These are phyloP conservation scores for Stichodactyla mertensii DNA, from an alignment of 64 coral and sea anemone genomes.

Conservation along the genomic window DNA sequence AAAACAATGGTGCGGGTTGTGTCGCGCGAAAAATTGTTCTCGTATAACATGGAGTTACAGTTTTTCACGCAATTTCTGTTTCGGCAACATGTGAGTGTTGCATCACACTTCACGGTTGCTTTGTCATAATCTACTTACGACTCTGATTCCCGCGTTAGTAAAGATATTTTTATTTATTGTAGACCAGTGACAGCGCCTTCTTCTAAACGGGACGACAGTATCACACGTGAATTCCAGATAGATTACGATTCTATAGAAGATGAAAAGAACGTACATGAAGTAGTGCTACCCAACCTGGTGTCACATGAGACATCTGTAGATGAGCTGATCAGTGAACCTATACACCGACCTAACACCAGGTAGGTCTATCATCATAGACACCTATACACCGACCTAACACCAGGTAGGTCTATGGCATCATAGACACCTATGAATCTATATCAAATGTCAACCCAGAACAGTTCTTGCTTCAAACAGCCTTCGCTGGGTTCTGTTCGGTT, in stretches of 20 bases:
- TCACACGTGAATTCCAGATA: constrained; percentile 72
- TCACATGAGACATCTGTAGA: constrained; percentile 60
- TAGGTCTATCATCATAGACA: constrained; percentile 8
- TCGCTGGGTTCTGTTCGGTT: no score
- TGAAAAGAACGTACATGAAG: constrained; percentile 34
- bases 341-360: constrained; percentile 74
- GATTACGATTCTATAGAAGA: constrained; percentile 74
- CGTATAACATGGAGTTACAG: no score
- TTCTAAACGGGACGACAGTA: constrained; percentile 42
- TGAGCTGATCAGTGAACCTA: constrained; percentile 76
- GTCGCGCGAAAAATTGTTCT: no score
- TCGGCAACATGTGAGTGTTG: no score
- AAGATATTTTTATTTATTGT: neutral
- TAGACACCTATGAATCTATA: no score
- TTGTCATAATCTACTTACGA: no score
- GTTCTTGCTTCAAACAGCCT: no score
- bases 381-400: constrained; percentile 46
- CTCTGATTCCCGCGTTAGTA: no score
- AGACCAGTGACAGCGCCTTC: constrained; percentile 60
- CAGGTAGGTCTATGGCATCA: constrained; percentile 47
- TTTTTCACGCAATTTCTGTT: no score
- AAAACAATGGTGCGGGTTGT: no score
- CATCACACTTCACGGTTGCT: no score
- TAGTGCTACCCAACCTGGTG: constrained; percentile 63
- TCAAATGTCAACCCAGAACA: no score